These are phyloP conservation scores for Apis laboriosa DNA, from an alignment of 1,140 invertebrate species.

Conservation along the genomic window DNA sequence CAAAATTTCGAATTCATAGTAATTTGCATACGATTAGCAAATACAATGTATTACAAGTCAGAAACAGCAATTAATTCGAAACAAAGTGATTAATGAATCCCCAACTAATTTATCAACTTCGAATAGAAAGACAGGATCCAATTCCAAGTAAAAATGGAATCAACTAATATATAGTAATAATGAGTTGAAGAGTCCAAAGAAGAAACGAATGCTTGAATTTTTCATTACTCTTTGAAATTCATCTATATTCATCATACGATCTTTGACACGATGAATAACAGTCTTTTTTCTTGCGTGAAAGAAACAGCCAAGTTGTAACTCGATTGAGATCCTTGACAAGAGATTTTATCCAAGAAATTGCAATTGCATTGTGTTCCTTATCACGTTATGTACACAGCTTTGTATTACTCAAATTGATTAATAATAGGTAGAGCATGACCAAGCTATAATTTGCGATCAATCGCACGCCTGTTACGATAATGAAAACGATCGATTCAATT, in stretches of 20 bases:
- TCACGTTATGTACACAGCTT: background rate
- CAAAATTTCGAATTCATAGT: background rate
- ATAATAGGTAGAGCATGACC: background rate
- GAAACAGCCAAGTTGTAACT: background rate
- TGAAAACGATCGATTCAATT: constrained; percentile 5
- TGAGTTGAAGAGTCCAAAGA: background rate
- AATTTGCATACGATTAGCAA: constrained; percentile 1
- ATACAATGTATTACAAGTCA: background rate
- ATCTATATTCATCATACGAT: constrained; percentile 5
- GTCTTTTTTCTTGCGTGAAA: background rate
- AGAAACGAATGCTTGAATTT: background rate
- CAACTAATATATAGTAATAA: background rate
- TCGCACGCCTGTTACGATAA: background rate
- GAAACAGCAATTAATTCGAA: constrained; percentile 11
- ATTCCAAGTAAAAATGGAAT: background rate
- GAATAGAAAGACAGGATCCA: background rate
- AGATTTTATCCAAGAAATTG: background rate
- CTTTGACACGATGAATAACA: background rate
- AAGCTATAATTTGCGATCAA: background rate
- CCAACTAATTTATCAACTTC: constrained; percentile 5
- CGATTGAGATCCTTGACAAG: too few species aligned
- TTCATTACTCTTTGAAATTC: background rate
- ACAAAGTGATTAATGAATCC: background rate
- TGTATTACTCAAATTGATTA: background rate
- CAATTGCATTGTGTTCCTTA: background rate